A percentile compares a stretch with the other conserved stretches of the same genome.
Evolutionary conservation across 1,140 invertebrate species (phyloP).

Genomic region (Drosophila novamexicana): DNA sequence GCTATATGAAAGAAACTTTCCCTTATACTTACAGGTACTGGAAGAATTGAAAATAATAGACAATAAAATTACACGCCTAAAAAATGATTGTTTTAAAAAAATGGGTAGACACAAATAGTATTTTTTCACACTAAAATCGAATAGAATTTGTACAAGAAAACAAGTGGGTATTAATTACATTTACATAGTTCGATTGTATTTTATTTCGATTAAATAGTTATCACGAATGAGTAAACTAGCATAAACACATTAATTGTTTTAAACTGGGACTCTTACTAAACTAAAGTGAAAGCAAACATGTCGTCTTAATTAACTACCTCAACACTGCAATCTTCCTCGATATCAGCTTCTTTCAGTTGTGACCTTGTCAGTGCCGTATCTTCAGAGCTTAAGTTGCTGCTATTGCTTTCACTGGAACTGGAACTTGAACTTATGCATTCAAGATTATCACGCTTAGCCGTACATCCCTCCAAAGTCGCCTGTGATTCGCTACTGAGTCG

Average conservation of each 20-base stretch:
- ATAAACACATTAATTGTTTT: constrained; percentile 9
- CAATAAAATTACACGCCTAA: no score
- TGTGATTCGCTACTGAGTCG: constrained; percentile 58
- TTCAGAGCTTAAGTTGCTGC: constrained; percentile 42
- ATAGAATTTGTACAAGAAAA: background rate
- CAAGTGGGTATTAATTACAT: background rate
- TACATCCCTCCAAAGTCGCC: constrained; percentile 50
- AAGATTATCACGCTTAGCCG: constrained; percentile 37
- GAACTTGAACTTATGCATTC: constrained; percentile 66
- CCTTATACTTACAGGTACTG: no score
- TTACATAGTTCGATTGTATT: constrained; percentile 34
- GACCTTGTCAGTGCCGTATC: constrained; percentile 9
- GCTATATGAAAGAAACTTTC: no score
- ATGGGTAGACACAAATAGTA: no score
- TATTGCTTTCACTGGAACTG: constrained; percentile 49
- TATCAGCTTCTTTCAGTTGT: constrained; percentile 38
- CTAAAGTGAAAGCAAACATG: background rate
- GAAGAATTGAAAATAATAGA: no score
- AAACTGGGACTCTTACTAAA: constrained; percentile 11
- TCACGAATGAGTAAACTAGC: constrained; percentile 27
- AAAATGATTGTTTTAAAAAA: no score
- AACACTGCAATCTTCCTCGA: constrained; percentile 72
- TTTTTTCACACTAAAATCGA: no score
- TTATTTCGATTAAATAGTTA: constrained; percentile 36
- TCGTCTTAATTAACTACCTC: constrained; percentile 72